Evolutionary conservation across 2,113 vertebrate genomes (phyloP).

Genomic region (Thunnus maccoyii): DNA sequence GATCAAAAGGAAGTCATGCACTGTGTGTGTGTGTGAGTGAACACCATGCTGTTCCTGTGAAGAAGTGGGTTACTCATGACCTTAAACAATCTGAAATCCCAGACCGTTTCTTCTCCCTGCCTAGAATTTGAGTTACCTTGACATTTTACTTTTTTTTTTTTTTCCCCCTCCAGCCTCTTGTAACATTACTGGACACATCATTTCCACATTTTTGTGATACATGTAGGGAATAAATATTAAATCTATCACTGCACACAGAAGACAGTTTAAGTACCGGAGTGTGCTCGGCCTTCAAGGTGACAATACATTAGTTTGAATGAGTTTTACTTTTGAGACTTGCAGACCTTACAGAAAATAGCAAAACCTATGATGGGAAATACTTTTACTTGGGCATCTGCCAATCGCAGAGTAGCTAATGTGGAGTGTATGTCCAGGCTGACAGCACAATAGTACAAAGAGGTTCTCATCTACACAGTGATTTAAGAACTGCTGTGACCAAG

Average conservation of each 20-base stretch:
- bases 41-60: conserved; percentile 46
- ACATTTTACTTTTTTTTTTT: conserved; percentile 29
- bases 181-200: conserved; percentile 6
- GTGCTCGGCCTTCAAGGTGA: not conserved
- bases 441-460: not conserved
- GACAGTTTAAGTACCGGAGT: conserved; percentile 6
- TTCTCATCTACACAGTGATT: not conserved
- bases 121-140: not conserved
- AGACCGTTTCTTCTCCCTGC: not conserved
- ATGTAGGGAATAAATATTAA: conserved; percentile 18
- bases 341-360: not conserved
- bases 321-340: conserved; percentile 16
- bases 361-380: too few species aligned
- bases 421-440: not conserved
- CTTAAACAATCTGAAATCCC: not conserved
- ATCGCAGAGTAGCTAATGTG: not conserved
- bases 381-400: not conserved
- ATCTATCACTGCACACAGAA: not conserved
- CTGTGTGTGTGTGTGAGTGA: conserved; percentile 21
- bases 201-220: conserved; percentile 30
- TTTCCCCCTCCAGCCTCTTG: conserved; percentile 13
- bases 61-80: conserved; percentile 29
- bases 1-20: conserved; percentile 51
- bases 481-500: not conserved
- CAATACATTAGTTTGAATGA: not conserved